Conservation (phyloP, 2,888 invertebrate species). For the Rhodophaea formosa region DNA sequence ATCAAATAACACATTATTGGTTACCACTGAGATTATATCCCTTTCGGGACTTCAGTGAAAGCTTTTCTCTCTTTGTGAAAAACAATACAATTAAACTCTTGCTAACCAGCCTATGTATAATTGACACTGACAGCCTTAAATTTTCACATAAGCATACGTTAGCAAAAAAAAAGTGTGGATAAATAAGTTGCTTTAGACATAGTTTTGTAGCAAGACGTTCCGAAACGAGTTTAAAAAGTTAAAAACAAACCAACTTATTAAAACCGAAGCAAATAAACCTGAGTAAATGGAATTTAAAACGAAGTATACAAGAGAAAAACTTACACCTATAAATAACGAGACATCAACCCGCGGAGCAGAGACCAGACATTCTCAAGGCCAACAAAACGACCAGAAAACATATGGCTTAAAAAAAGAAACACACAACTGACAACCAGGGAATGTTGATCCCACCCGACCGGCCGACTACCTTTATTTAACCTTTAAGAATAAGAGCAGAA, state of each 20-base stretch:
- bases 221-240: neutral
- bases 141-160: too few relatives aligned
- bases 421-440: constrained; percentile 52
- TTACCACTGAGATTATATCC: neutral
- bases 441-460: constrained; percentile 47
- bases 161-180: too few relatives aligned
- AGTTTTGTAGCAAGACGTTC: too few relatives aligned
- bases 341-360: constrained; percentile 59
- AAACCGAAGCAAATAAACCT: constrained; percentile 2
- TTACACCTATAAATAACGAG: constrained; percentile 59
- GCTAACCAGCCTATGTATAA: too few relatives aligned
- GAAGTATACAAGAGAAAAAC: constrained; percentile 36
- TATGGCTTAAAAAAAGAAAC: constrained; percentile 72
- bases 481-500: constrained; percentile 47
- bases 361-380: constrained; percentile 74
- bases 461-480: constrained; percentile 53
- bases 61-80: too few relatives aligned
- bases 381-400: constrained; percentile 76
- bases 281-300: constrained; percentile 10
- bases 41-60: neutral
- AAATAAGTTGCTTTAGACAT: too few relatives aligned
- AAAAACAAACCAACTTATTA: constrained; percentile 1
- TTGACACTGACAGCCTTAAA: too few relatives aligned
- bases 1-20: neutral
- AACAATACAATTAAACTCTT: neutral